A percentile compares a stretch with the other conserved stretches of the same genome.
Evolutionary conservation across 2,888 invertebrate species (phyloP).

Genomic region (Idaea biselata): DNA sequence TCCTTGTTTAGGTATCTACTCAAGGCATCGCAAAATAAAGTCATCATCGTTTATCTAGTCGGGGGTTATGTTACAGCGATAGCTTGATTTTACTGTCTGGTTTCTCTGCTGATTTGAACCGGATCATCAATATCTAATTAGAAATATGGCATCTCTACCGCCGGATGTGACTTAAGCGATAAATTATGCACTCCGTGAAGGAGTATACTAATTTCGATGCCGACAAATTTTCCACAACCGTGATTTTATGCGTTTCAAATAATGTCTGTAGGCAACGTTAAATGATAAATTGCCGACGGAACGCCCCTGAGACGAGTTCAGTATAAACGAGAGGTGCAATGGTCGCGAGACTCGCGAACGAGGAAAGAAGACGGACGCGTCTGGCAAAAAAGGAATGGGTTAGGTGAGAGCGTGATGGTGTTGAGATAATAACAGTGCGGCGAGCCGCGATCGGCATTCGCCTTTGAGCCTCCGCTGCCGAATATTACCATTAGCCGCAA

Average conservation of each 20-base stretch:
- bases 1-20: no score
- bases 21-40: no score
- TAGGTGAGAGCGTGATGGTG: slow-evolving; percentile 76
- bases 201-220: slow-evolving; percentile 75
- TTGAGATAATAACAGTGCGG: slow-evolving; percentile 80
- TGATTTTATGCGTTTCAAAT: slow-evolving; percentile 80
- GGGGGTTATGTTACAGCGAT: no score
- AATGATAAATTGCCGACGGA: slow-evolving; percentile 78
- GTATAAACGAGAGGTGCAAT: slow-evolving; percentile 61
- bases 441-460: slow-evolving; percentile 46
- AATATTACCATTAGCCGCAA: slow-evolving; percentile 70
- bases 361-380: slow-evolving; percentile 65
- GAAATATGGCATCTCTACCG: slow-evolving; percentile 56
- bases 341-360: slow-evolving; percentile 48
- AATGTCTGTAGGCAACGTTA: slow-evolving; percentile 79
- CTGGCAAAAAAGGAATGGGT: slow-evolving; percentile 74
- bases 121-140: slow-evolving; percentile 67
- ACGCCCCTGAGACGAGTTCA: slow-evolving; percentile 72
- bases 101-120: slow-evolving; percentile 21
- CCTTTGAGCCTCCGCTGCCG: slow-evolving; percentile 71
- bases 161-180: slow-evolving; percentile 72
- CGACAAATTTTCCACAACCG: slow-evolving; percentile 78
- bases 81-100: neutral
- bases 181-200: slow-evolving; percentile 73
- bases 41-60: no score